Percentiles rank a stretch among this genome's conserved stretches.
Conservation (phyloP, 2,113 vertebrate genomes). For the Recurvirostra avosetta region DNA sequence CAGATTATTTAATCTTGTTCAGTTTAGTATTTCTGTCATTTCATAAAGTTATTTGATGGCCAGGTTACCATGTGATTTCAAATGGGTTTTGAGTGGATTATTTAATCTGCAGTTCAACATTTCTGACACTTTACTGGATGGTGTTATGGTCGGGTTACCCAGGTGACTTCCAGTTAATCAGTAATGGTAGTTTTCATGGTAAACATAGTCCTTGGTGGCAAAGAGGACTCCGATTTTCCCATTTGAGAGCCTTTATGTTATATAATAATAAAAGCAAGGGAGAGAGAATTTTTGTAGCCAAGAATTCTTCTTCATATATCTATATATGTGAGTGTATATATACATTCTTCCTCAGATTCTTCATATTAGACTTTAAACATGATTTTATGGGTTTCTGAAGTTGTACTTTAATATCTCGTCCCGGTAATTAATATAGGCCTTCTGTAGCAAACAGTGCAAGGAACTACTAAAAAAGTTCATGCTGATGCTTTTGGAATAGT, state of each 20-base stretch:
- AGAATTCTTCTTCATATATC: fast-evolving
- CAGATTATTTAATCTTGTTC: background rate
- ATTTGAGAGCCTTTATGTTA: background rate
- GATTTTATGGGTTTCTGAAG: background rate
- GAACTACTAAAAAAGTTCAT: background rate
- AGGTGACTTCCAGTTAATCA: background rate
- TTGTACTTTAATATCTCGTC: background rate
- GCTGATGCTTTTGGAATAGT: background rate
- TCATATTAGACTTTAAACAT: background rate
- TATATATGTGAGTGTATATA: too few relatives aligned
- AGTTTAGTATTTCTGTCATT: background rate
- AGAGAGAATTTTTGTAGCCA: background rate
- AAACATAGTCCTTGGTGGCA: background rate
- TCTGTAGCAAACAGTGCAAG: background rate
- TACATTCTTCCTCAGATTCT: background rate
- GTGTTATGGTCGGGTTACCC: background rate
- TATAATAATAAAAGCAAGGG: background rate
- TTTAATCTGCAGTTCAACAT: background rate
- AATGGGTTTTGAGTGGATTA: background rate
- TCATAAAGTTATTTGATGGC: background rate
- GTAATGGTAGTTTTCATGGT: background rate
- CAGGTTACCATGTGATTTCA: background rate
- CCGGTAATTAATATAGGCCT: background rate
- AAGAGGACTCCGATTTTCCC: background rate
- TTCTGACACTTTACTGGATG: background rate